phyloP scores from a whole-genome alignment of 92 coral and sea anemone species.

The Muricea muricata region DNA sequence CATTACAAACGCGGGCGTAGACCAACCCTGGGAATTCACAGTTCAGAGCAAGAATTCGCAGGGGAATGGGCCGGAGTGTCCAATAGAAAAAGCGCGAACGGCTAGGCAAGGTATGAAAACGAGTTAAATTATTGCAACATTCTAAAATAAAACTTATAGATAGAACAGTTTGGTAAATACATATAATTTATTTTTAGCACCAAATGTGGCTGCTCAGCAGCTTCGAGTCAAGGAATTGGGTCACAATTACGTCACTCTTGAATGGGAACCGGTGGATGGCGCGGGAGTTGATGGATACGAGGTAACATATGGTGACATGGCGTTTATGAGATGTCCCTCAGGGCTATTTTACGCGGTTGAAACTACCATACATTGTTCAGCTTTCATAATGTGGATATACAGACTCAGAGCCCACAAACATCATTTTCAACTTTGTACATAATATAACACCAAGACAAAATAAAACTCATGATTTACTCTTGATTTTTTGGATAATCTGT shows the following conservation, averaged over 20 bases:
- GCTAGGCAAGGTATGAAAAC: not conserved
- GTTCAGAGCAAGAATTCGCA: conserved; percentile 24
- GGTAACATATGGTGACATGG: conserved; percentile 13
- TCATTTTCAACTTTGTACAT: too few species aligned
- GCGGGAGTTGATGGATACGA: conserved; percentile 5
- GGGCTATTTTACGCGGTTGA: too few species aligned
- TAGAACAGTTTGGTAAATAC: not conserved
- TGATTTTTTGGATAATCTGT: too few species aligned
- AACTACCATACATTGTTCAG: not conserved
- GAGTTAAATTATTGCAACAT: too few species aligned
- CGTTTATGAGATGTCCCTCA: too few species aligned
- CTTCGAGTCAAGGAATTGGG: conserved; percentile 1
- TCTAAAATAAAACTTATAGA: too few species aligned
- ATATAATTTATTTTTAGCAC: conserved; percentile 7
- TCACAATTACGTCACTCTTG: not conserved
- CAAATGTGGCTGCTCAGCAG: not conserved
- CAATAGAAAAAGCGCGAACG: not conserved
- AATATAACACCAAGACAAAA: too few species aligned
- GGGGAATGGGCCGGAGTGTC: conserved; percentile 31
- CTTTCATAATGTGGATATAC: too few species aligned
- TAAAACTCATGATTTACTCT: too few species aligned
- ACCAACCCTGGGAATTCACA: conserved; percentile 28
- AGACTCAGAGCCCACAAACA: too few species aligned
- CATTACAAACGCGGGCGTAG: not conserved
- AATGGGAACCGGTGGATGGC: not conserved